These are phyloP conservation scores for Bombus confusus DNA, from an alignment of 1,140 invertebrate species.

Conservation along the genomic window DNA sequence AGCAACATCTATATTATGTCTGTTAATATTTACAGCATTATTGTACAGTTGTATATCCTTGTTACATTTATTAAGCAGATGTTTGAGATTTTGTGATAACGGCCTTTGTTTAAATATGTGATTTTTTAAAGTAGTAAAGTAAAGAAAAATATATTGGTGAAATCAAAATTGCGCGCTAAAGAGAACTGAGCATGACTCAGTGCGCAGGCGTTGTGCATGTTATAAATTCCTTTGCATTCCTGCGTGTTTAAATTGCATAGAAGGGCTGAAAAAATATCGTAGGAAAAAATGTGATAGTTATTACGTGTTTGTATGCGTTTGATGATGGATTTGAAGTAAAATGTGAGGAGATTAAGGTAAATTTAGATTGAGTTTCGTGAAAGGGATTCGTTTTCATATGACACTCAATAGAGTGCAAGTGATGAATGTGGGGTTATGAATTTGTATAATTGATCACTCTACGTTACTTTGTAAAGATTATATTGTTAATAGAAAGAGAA, in stretches of 20 bases:
- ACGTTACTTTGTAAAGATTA: background rate
- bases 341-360: background rate
- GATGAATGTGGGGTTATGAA: background rate
- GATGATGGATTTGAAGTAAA: background rate
- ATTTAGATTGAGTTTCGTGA: background rate
- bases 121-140: too few species aligned
- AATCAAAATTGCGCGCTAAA: background rate
- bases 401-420: background rate
- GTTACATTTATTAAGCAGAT: background rate
- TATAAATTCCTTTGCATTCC: background rate
- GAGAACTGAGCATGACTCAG: background rate
- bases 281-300: too few species aligned
- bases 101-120: background rate
- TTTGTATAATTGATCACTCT: background rate
- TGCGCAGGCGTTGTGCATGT: background rate
- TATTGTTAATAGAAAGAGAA: background rate
- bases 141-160: background rate
- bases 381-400: background rate
- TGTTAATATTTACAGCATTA: background rate
- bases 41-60: background rate
- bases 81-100: background rate
- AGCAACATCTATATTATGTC: background rate
- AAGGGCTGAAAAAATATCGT: too few species aligned
- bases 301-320: background rate
- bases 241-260: background rate